phyloP scores from a whole-genome alignment of 2,113 vertebrate genomes.

The Atractosteus spatula region DNA sequence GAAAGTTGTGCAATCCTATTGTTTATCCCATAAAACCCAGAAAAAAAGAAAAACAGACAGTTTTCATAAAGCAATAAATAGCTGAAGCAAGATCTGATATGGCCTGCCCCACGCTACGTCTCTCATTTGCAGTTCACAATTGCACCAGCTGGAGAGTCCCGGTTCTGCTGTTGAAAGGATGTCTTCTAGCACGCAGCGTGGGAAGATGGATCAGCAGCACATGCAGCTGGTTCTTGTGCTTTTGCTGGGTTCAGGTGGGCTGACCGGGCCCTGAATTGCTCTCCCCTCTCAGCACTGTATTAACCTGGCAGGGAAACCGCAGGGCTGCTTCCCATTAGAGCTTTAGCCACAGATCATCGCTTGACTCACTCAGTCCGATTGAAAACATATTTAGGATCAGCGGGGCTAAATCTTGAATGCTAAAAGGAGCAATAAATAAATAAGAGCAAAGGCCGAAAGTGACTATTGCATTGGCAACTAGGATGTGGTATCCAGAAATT shows the following conservation, averaged over 20 bases:
- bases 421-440: slow-evolving; percentile 10
- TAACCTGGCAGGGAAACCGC: slow-evolving; percentile 39
- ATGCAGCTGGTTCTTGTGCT: too few species aligned
- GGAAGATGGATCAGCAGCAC: too few species aligned
- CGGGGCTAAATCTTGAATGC: slow-evolving; percentile 9
- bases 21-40: too few species aligned
- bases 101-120: too few species aligned
- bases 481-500: neutral
- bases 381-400: slow-evolving; percentile 45
- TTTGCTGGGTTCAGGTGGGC: slow-evolving; percentile 20
- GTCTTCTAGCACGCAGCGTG: too few species aligned
- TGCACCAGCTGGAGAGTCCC: too few species aligned
- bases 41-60: too few species aligned
- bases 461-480: slow-evolving; percentile 4
- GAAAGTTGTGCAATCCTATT: too few species aligned
- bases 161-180: too few species aligned
- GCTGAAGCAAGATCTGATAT: too few species aligned
- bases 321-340: slow-evolving; percentile 60
- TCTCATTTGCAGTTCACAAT: too few species aligned
- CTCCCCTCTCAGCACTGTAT: slow-evolving; percentile 1
- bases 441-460: slow-evolving; percentile 5
- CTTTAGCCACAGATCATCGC: neutral
- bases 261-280: slow-evolving; percentile 8
- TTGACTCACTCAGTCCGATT: slow-evolving; percentile 46
- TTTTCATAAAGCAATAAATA: too few species aligned